Conservation (phyloP, 1,140 invertebrate species). For the Calephelis nemesis region DNA sequence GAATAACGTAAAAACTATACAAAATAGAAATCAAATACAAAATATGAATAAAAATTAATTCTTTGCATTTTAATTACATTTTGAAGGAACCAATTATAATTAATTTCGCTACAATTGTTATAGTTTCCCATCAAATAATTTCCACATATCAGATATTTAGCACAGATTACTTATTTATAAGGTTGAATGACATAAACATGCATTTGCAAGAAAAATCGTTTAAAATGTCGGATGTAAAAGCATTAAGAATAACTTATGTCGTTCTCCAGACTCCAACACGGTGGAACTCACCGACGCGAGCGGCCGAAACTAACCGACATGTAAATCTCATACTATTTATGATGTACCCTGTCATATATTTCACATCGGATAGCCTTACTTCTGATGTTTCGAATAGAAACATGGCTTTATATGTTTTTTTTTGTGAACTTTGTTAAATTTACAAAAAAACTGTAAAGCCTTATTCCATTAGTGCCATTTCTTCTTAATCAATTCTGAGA, state of each 20-base stretch:
- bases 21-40: too few relatives aligned
- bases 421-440: too few relatives aligned
- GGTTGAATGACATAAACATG: neutral
- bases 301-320: conserved; percentile 8
- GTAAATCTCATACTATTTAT: conserved; percentile 8
- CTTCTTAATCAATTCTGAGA: too few relatives aligned
- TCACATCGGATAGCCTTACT: neutral
- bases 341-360: conserved; percentile 5
- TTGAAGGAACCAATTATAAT: too few relatives aligned
- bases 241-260: conserved; percentile 11
- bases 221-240: neutral
- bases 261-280: conserved; percentile 3
- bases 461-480: too few relatives aligned
- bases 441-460: too few relatives aligned
- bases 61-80: neutral
- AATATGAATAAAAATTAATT: neutral
- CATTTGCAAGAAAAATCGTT: conserved; percentile 11
- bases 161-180: neutral
- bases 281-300: conserved; percentile 2
- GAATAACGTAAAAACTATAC: too few relatives aligned
- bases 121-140: neutral
- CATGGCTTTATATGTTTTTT: too few relatives aligned
- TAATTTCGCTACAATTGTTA: neutral
- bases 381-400: too few relatives aligned
- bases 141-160: too few relatives aligned